phyloP scores from a whole-genome alignment of 2,888 invertebrate species.

The Limnephilus auricula region DNA sequence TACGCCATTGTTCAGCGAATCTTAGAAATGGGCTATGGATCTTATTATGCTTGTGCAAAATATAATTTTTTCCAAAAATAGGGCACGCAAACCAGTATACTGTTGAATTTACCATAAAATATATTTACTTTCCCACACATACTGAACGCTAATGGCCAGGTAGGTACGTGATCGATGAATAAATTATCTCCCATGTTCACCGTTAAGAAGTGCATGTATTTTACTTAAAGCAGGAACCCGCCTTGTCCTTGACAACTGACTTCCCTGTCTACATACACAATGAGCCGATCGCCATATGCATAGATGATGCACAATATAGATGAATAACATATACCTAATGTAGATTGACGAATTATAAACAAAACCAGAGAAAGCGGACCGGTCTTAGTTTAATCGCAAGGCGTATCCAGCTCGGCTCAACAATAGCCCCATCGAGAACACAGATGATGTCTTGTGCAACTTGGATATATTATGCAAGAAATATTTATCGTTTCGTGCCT shows the following conservation, averaged over 20 bases:
- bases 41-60: neutral
- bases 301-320: neutral
- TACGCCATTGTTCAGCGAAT: neutral
- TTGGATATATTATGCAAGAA: slow-evolving; percentile 16
- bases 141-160: neutral
- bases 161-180: neutral
- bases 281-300: neutral
- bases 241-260: neutral
- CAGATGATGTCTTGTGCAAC: slow-evolving; percentile 21
- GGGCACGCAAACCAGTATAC: neutral
- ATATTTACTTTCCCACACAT: neutral
- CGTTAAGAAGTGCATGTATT: neutral
- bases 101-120: neutral
- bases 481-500: slow-evolving; percentile 11
- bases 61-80: neutral
- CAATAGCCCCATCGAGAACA: slow-evolving; percentile 14
- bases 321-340: neutral
- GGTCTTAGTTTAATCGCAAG: neutral
- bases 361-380: slow-evolving; percentile 15
- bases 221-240: neutral
- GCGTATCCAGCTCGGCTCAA: slow-evolving; percentile 20
- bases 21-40: neutral
- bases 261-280: neutral
- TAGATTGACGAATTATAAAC: neutral
- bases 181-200: neutral